phyloP scores from a whole-genome alignment of 2,797 vertebrate species.

The Acanthis flammea region DNA sequence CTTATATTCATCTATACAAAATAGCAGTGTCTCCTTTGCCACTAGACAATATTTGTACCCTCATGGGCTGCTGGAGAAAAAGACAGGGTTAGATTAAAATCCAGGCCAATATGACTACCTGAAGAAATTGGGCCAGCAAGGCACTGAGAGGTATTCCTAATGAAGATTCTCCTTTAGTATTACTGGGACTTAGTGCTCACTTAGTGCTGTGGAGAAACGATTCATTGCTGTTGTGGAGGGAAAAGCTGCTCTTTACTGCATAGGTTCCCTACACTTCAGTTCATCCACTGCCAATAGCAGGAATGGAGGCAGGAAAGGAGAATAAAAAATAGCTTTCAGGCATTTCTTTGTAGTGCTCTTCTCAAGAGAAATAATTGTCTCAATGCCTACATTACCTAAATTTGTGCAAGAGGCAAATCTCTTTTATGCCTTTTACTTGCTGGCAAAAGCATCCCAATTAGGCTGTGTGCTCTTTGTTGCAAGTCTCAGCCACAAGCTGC shows the following conservation, averaged over 20 bases:
- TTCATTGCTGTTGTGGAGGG: background rate
- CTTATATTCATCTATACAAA: background rate
- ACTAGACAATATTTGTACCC: background rate
- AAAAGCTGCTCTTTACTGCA: background rate
- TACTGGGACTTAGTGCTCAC: background rate
- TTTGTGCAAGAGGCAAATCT: background rate
- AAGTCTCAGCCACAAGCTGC: background rate
- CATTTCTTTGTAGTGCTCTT: background rate
- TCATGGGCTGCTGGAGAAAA: background rate
- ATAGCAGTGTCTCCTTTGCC: background rate
- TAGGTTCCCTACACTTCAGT: background rate
- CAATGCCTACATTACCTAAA: background rate
- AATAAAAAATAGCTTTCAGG: background rate
- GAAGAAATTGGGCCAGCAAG: background rate
- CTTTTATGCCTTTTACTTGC: background rate
- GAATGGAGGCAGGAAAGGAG: background rate
- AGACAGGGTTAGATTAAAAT: background rate
- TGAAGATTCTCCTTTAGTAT: background rate
- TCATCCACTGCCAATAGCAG: background rate
- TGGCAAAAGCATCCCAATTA: background rate
- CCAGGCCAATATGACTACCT: background rate
- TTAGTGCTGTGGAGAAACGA: background rate
- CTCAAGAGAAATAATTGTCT: background rate
- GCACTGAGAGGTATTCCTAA: background rate
- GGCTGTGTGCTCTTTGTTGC: background rate